phyloP scores from a whole-genome alignment of 2,888 invertebrate genomes.

The Cyrtodaria siliqua region DNA sequence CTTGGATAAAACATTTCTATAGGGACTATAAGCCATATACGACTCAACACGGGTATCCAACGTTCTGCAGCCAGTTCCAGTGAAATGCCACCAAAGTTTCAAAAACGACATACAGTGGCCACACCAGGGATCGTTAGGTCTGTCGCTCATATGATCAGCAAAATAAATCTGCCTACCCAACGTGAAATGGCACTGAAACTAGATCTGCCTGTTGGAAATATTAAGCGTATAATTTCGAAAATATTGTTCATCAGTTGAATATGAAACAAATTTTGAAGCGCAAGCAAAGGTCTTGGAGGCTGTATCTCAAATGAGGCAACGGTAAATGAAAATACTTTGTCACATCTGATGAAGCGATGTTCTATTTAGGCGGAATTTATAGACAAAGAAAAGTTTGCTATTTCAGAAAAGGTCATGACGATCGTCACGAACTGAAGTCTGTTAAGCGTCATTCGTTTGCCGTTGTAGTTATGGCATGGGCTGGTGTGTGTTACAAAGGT shows the following conservation, averaged over 20 bases:
- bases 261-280: not conserved
- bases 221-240: conserved; percentile 1
- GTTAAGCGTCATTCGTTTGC: not conserved
- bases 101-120: no score
- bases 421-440: not conserved
- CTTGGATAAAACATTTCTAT: no score
- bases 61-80: no score
- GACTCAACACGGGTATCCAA: no score
- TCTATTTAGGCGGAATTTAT: conserved; percentile 9
- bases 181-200: not conserved
- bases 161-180: not conserved
- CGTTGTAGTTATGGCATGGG: conserved; percentile 11
- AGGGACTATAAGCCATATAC: no score
- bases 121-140: no score
- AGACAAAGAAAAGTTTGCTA: not conserved
- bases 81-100: no score
- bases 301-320: not conserved
- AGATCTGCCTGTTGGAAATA: not conserved
- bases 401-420: not conserved
- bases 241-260: conserved; percentile 1
- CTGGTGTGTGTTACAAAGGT: conserved; percentile 9
- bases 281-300: not conserved
- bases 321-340: not conserved
- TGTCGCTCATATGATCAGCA: not conserved
- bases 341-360: conserved; percentile 7